Evolutionary conservation across 2,888 invertebrate species (phyloP).

Genomic region (Chaitophorus viminalis): DNA sequence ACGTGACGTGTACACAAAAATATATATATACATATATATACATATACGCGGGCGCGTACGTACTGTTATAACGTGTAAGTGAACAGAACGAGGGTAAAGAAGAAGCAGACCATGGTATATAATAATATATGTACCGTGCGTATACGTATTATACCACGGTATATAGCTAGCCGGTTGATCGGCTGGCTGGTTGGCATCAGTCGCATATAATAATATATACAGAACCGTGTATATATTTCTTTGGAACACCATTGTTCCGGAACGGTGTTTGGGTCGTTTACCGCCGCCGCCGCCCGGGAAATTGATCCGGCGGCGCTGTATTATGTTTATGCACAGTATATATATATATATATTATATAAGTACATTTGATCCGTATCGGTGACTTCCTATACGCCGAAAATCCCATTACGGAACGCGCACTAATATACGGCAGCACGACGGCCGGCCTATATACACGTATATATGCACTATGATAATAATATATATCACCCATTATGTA

Average conservation of each 20-base stretch:
- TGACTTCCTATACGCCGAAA: slow-evolving; percentile 25
- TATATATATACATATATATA: too few relatives aligned
- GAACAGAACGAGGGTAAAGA: neutral
- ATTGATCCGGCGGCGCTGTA: slow-evolving; percentile 31
- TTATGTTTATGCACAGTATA: too few relatives aligned
- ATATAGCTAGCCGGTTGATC: neutral
- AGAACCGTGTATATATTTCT: slow-evolving; percentile 5
- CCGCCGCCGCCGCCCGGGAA: slow-evolving; percentile 27
- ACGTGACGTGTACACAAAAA: neutral
- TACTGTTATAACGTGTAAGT: too few relatives aligned
- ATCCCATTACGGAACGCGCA: slow-evolving; percentile 28
- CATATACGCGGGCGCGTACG: neutral
- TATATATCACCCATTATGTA: neutral
- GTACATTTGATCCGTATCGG: slow-evolving; percentile 33
- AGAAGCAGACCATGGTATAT: too few relatives aligned
- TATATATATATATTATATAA: neutral
- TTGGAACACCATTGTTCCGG: slow-evolving; percentile 42
- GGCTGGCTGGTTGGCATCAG: neutral
- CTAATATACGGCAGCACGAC: neutral
- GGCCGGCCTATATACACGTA: neutral
- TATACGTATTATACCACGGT: neutral
- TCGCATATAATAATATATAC: too few relatives aligned
- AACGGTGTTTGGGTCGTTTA: slow-evolving; percentile 35
- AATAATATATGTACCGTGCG: neutral
- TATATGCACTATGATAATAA: neutral